These are phyloP conservation scores for Chrysodeixis includens DNA, from an alignment of 2,888 invertebrate species.

Conservation along the genomic window DNA sequence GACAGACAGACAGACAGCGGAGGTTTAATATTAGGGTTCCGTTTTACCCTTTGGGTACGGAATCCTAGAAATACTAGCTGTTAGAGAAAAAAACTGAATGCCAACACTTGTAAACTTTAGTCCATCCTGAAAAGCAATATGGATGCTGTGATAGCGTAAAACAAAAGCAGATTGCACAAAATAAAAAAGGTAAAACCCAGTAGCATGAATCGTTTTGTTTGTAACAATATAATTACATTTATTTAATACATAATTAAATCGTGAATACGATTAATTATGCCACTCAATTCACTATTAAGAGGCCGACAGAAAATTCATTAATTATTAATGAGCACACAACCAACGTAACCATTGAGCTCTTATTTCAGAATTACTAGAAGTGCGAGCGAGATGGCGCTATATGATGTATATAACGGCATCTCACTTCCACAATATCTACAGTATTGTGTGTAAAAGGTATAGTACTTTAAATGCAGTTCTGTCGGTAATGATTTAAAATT, in stretches of 20 bases:
- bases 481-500: constrained; percentile 37
- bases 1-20: too few species aligned
- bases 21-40: too few species aligned
- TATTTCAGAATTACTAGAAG: too few species aligned
- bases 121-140: too few species aligned
- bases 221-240: constrained; percentile 14
- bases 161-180: constrained; percentile 3
- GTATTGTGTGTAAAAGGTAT: background rate
- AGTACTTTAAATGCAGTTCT: constrained; percentile 25
- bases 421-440: background rate
- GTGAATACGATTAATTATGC: constrained; percentile 13
- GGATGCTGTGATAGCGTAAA: background rate
- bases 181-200: background rate
- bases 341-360: background rate
- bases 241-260: constrained; percentile 24
- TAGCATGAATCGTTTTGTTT: background rate
- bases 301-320: constrained; percentile 21
- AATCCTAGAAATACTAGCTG: too few species aligned
- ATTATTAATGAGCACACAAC: constrained; percentile 29
- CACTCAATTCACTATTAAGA: constrained; percentile 9
- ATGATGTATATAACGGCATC: too few species aligned
- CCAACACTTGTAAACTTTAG: too few species aligned
- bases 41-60: too few species aligned
- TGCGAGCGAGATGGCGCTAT: too few species aligned
- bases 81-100: too few species aligned